These are phyloP conservation scores for Polydrusus tereticollis DNA, from an alignment of 2,888 invertebrate species.

Conservation along the genomic window DNA sequence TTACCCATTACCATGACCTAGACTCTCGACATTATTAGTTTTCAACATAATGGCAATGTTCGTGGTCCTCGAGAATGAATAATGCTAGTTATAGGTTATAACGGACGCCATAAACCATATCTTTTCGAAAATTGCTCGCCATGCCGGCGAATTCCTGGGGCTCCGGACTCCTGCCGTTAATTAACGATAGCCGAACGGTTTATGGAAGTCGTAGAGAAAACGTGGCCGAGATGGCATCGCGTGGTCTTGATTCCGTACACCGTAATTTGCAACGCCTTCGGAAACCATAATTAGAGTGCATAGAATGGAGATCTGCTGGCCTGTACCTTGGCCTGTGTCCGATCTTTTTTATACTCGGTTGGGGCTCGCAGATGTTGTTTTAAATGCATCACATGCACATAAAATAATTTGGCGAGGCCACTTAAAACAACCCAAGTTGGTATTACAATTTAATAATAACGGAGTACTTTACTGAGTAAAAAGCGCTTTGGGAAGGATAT, in stretches of 20 bases:
- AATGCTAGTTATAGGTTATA: conserved; percentile 48
- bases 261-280: conserved; percentile 63
- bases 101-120: conserved; percentile 48
- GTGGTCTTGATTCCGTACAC: conserved; percentile 52
- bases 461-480: no score
- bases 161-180: conserved; percentile 55
- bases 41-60: conserved; percentile 18
- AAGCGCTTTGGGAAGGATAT: no score
- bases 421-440: neutral
- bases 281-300: conserved; percentile 61
- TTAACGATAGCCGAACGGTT: conserved; percentile 62
- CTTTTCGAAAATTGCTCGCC: conserved; percentile 45
- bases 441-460: neutral
- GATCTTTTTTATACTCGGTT: conserved; percentile 6
- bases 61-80: conserved; percentile 42
- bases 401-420: conserved; percentile 7
- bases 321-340: conserved; percentile 15
- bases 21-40: conserved; percentile 29
- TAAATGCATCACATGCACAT: conserved; percentile 9
- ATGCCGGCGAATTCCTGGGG: conserved; percentile 44
- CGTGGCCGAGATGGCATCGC: conserved; percentile 62
- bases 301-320: conserved; percentile 49
- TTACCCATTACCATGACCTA: conserved; percentile 26
- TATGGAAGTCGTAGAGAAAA: conserved; percentile 59
- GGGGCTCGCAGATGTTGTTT: conserved; percentile 3